Base-by-base conservation (phyloP, 2,888 invertebrate genomes). In the Eupithecia subumbrata region DNA sequence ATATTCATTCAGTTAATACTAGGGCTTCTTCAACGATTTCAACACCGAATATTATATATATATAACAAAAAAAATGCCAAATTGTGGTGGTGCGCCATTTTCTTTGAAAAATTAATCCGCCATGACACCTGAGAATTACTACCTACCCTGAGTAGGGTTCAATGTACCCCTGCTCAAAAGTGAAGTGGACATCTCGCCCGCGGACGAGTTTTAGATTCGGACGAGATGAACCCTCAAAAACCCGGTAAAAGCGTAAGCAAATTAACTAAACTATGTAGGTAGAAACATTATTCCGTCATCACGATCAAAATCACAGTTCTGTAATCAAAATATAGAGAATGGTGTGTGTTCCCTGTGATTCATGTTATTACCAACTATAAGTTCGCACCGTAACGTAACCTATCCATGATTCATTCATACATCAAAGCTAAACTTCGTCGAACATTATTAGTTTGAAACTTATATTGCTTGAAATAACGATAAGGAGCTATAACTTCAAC, bases 381-480 rank as follows among this genome's bases (percentile, higher is more conserved):
- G 5, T 22, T 60, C 60, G 60, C 60, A 60, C 14, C 60, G 60
- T 60, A 25, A n/a, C n/a, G n/a, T 25, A 25, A 60, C 25, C 22
- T 12, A 25, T 14, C 5, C 60, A 60, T 60, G 60, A 60, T 25
- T 60, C 56, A 56, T 22, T 56, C 60, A 60, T 60, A 60, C 60
- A 14, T 60, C 60, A 60, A 60, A 60, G 60, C 25, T 25, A 60
- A 60, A 60, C 60, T 60, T 60, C 11, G 56, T 56, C 25, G 22
- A 25, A 60, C 60, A 25, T n/a, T n/a, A 52, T 25, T 60, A 60
- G 60, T 60, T 60, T 60, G 12, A 14, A 60, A 60, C 60, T 25
- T 60, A 12, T 25, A 60, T 60, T 60, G 60, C 60, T 25, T 60
- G 22, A 60, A 56, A 60, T 60, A 60, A 22, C 60, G 60, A 60